These are phyloP conservation scores for Andrena dorsata DNA, from an alignment of 2,888 invertebrate genomes.

Conservation along the genomic window DNA sequence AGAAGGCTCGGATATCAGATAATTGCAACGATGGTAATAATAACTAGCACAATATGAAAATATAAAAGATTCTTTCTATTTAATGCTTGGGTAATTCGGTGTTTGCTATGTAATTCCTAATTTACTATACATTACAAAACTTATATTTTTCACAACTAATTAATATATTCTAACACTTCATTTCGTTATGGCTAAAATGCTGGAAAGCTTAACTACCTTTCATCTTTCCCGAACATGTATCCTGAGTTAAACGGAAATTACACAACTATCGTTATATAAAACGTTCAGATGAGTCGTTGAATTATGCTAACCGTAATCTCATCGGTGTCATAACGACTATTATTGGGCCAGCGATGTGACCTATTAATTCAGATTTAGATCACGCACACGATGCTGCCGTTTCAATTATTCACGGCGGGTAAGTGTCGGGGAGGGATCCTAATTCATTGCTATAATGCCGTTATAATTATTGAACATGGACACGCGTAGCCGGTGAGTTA, in stretches of 20 bases:
- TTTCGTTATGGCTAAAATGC: too few relatives aligned
- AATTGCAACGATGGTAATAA: background rate
- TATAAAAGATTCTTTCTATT: too few relatives aligned
- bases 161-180: too few relatives aligned
- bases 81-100: too few relatives aligned
- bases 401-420: conserved; percentile 71
- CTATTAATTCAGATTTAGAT: conserved; percentile 76
- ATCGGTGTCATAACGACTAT: conserved; percentile 62
- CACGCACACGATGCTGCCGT: conserved; percentile 64
- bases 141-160: too few relatives aligned
- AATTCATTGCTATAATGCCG: conserved; percentile 67
- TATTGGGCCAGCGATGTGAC: conserved; percentile 66
- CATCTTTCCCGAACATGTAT: too few relatives aligned
- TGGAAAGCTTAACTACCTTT: too few relatives aligned
- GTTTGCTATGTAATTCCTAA: too few relatives aligned
- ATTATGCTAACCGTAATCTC: conserved; percentile 33
- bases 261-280: background rate
- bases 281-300: conserved; percentile 40
- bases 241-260: too few relatives aligned
- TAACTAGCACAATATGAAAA: too few relatives aligned
- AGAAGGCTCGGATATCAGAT: background rate
- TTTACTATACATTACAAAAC: too few relatives aligned
- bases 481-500: conserved; percentile 34
- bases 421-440: conserved; percentile 56
- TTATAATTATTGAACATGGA: conserved; percentile 54